Evolutionary conservation across 2,888 invertebrate genomes (phyloP), one percentile per base, ranked within the genome.

Genomic region (Tipula confusa): DNA sequence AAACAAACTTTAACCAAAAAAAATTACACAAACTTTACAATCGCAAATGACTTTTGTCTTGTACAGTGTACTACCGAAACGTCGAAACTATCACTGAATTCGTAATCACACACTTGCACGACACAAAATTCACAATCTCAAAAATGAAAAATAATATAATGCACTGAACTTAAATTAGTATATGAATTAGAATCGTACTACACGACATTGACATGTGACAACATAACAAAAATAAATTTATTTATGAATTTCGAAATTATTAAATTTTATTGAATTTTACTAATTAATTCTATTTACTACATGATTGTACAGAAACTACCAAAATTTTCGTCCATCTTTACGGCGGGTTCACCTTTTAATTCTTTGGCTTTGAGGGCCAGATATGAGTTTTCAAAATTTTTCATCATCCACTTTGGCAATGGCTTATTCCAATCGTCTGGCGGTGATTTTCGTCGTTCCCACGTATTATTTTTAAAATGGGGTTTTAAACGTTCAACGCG

Each of bases 391-490:
- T 94, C 92, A 86, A 94, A 92, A 86, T 93, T 91, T 87, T 95
- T 92, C 18, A 88, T 88, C 88, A 96, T 90, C 92, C 94, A 93
- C 5, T 94, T 93, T 0, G 97, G 97, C 84, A 97, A 88, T 0
- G 95, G 95, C 85, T 92, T 92, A 85, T 93, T 92, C 97, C 97
- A 98, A 88, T 96, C 93, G 83, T 91, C 89, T 0, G 97, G 97
- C 0, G 97, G 97, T 24, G 85, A 83, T 5, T 91, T 91, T 79
- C 98, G 90, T 87, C 92, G 94, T 86, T 93, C 91, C 98, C 98
- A 98, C 0, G 93, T 91, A 87, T 94, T 91, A 88, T 98, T 98
- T 83, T 87, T 89, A 85, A 92, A 93, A 88, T 96, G 96, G 0
- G 92, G 91, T 84, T 88, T 88, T 83, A 97, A 88, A 85, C 97